Evolutionary conservation across 2,113 vertebrate species (phyloP), one percentile per base, ranked within the genome.

Genomic region (Heterotilapia buettikoferi): DNA sequence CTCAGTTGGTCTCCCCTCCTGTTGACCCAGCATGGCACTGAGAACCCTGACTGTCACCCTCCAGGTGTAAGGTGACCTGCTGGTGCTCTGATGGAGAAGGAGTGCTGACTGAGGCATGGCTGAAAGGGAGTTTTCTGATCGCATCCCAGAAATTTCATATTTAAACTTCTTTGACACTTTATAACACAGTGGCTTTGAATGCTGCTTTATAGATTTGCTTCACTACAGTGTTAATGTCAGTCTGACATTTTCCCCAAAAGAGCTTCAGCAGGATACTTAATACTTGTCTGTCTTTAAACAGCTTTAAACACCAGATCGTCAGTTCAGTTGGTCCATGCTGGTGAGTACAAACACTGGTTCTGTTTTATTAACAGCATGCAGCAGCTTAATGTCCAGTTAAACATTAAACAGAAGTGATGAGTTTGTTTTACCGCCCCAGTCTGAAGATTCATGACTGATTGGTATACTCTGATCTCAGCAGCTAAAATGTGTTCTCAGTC

Each of bases 361-460:
- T 3, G 68, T 45, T 45, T 47, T 24, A 2, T 54, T 10, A 18
- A 45, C 13, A 5, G 16, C 16, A 50, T 26, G 40, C 0, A 6
- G 66, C 63, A 73, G 38, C 7, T 45, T 24, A 16, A 40, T 14
- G 19, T 76, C 40, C 13, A 71, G n/a, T 43, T 45, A 26, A 16
- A 26, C 13, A 10, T 45, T 10, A 16, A 21, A 63, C 59, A 36
- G 59, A 63, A 2, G 59, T 95, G 95, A 95, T 95, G 93, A 94
- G 3, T 21, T 68, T 2, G 6, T 73, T 57, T 90, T 95, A 96
- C 96, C 93, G 96, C 95, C 96, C 96, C 96, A 95, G 93, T 93
- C 96, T 95, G 95, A 95, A 80, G 2, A 82, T 63, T 88, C 40
- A 57, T 90, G 93, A 93, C 78, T 94, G 95, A 90, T 57, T 94